Base-by-base conservation (phyloP, 1,140 invertebrate genomes). In the Harlomillsia oculata region DNA sequence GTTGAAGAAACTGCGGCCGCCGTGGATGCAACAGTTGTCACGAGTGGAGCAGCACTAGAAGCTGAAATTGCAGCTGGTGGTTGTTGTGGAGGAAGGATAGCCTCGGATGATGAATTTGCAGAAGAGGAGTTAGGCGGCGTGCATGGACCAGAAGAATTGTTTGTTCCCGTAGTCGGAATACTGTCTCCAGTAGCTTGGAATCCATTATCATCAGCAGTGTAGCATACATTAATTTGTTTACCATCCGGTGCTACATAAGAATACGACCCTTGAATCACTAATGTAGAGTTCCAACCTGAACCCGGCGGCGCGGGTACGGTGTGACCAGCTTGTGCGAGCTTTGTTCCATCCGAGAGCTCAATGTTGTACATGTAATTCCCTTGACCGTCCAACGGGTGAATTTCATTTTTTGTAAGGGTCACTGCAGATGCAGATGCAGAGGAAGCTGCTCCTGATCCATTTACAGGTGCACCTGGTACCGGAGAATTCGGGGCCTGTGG, bases 231-330 rank as follows among this genome's bases (percentile, higher is more conserved):
- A 53, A 85, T 79, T 44, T 79, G 72, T 30, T 82, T 73, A 1
- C 86, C 85, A 64, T 88, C 83, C 1, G 82, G 80, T 16, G 80
- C 80, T 5, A 79, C 82, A 72, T 86, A 89, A 5, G 79, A 81
- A 71, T 80, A 88, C 0, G 75, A 32, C 9, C 28, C 29, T 30
- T 44, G 34, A 30, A 41, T 21, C 16, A 41, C 28, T n/a, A 67
- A 68, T 14, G 72, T 69, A 9, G 62, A 41, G 18, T 72, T 62
- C n/a, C n/a, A n/a, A 11, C 34, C 73, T 16, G 70, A 64, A n/a
- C 30, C 56, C 18, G 39, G 26, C n/a, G 37, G 37, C 21, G 45
- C 28, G 5, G 25, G 29, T 39, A 58, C 46, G 5, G 43, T 44
- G 46, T 54, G 43, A 40, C 60, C 60, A n/a, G 16, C 40, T 49